These are phyloP conservation scores for Egretta garzetta DNA, from an alignment of 2,113 vertebrate genomes.

Conservation along the genomic window DNA sequence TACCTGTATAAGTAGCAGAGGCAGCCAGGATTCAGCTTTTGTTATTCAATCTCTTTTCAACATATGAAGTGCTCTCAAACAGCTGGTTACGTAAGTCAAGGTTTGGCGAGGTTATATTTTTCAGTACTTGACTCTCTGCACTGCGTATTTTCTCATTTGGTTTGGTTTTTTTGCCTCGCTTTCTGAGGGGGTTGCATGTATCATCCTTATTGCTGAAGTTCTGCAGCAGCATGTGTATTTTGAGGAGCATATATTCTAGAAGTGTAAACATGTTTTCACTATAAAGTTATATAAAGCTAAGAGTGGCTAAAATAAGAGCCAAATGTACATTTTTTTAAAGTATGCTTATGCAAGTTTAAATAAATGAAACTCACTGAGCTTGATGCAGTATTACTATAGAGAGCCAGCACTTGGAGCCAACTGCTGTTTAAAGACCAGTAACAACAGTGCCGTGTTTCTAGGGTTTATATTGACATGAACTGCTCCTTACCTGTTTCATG, in stretches of 20 bases:
- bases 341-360: background rate
- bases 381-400: background rate
- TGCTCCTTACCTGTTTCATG: background rate
- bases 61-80: background rate
- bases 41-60: background rate
- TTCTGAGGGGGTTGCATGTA: background rate
- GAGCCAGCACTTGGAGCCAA: background rate
- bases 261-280: background rate
- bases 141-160: background rate
- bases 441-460: background rate
- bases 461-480: background rate
- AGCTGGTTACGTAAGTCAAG: background rate
- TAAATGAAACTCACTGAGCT: background rate
- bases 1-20: constrained; percentile 14
- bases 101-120: constrained; percentile 1
- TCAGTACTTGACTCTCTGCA: background rate
- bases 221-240: background rate
- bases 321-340: background rate
- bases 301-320: background rate
- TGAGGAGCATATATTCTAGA: background rate
- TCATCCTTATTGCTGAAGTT: background rate
- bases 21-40: constrained; percentile 4
- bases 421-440: background rate
- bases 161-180: background rate
- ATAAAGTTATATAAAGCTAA: background rate